These are phyloP conservation scores for Scolopax bukidnonensis DNA, from an alignment of 2,797 vertebrate genomes.

Conservation along the genomic window DNA sequence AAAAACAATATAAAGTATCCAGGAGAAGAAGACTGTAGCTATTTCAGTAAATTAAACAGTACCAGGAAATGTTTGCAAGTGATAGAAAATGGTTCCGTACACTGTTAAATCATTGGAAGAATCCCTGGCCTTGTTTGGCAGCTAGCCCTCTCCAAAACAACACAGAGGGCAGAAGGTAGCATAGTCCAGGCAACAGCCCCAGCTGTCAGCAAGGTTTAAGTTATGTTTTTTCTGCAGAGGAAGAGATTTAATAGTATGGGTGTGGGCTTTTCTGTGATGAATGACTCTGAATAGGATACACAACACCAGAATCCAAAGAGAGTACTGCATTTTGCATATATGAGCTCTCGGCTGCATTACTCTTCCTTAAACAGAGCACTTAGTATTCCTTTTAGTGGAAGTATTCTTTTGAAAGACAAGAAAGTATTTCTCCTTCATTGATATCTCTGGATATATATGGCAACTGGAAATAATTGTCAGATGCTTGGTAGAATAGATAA, in stretches of 20 bases:
- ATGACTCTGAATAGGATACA: neutral
- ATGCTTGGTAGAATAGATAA: neutral
- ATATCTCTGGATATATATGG: neutral
- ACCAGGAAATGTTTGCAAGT: neutral
- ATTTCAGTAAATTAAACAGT: neutral
- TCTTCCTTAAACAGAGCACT: neutral
- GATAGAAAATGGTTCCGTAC: neutral
- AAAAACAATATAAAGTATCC: neutral
- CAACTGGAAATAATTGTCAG: neutral
- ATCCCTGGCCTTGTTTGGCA: neutral
- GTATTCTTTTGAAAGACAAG: neutral
- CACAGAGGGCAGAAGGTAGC: neutral
- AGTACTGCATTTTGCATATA: rapidly evolving
- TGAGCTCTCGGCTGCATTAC: neutral
- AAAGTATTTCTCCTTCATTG: neutral
- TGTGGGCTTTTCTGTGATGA: neutral
- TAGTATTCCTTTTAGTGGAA: neutral
- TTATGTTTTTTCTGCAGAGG: neutral
- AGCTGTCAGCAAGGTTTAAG: neutral
- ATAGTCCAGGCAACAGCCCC: neutral
- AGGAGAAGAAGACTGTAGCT: neutral
- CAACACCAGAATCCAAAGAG: neutral
- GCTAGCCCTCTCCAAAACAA: neutral
- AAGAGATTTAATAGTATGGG: neutral
- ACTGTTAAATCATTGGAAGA: neutral